Evolutionary conservation across 37 sponge, comb jelly and placozoan species (phyloP), one percentile per base, ranked within the genome.

Genomic region (Ianthella basta): DNA sequence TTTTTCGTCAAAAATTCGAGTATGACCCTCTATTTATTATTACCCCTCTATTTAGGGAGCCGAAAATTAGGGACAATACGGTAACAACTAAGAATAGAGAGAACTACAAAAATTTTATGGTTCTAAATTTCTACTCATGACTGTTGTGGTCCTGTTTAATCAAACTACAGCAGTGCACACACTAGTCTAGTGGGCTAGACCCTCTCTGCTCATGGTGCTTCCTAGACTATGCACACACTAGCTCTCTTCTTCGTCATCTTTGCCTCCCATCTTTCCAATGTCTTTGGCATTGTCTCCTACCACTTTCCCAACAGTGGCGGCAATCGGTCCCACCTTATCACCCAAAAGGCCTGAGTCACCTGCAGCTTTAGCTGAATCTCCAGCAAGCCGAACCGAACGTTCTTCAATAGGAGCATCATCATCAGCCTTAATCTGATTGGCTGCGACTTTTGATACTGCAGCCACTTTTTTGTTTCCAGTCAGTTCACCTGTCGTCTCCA

Each of bases 381-480:
- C 66, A 10, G 23, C 6, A 10, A 64, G 27, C 66, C 23, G 23
- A 30, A 30, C 66, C 27, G 27, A 24, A 24, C 66, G 14, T 21
- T 64, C 66, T 29, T 30, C 66, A 12, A 16, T 8, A 16, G 14
- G 27, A 10, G 66, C 12, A 60, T 80, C 82, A 30, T 80, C 82
- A 65, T 80, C 82, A n/a, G 44, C 82, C 55, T 44, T 53, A n/a
- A 59, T 41, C 55, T 41, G 37, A 23, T 35, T 64, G 66, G 29
- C 66, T 10, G 66, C 66, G 6, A 64, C 66, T 21, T 64, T 30
- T 29, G 66, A 29, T 24, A 64, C 66, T 64, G 29, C 66, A 16
- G 29, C 66, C 14, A 64, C 66, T 29, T 29, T 30, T 16, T 64
- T 30, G 23, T 64, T 64, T 29, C 27, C 66, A 16, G 66, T 64